Evolutionary conservation across 2,113 vertebrate genomes (phyloP).

Genomic region (Pollimyrus isidori): DNA sequence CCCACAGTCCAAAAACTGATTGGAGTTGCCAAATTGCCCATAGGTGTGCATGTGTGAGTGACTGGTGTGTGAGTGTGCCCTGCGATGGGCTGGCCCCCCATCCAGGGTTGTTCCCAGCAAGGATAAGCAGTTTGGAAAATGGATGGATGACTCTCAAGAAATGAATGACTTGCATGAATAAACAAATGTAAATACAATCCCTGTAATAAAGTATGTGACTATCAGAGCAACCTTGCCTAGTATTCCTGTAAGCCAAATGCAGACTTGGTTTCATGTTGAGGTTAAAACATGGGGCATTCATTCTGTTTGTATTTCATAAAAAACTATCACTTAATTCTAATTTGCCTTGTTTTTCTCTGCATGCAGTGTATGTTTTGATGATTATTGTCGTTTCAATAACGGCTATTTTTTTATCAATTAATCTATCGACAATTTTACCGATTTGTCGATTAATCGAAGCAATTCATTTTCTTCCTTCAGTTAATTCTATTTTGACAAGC

Average conservation of each 20-base stretch:
- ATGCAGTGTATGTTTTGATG: neutral
- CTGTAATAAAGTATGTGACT: neutral
- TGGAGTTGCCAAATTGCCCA: too few relatives aligned
- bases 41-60: too few relatives aligned
- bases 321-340: neutral
- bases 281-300: neutral
- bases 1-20: too few relatives aligned
- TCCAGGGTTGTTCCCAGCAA: too few relatives aligned
- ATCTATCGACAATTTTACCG: too few relatives aligned
- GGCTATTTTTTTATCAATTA: too few relatives aligned
- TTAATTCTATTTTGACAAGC: too few relatives aligned
- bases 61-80: too few relatives aligned
- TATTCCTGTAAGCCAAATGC: neutral
- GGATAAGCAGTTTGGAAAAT: too few relatives aligned
- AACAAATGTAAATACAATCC: neutral
- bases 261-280: neutral
- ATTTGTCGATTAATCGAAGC: too few relatives aligned
- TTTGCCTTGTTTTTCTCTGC: neutral
- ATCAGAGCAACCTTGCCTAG: neutral
- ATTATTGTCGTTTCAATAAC: neutral
- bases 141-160: neutral
- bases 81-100: too few relatives aligned
- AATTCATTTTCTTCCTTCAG: too few relatives aligned
- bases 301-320: neutral
- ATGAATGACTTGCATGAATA: neutral